Conservation (phyloP, 2,113 vertebrate genomes). For the Pterocles orientalis region DNA sequence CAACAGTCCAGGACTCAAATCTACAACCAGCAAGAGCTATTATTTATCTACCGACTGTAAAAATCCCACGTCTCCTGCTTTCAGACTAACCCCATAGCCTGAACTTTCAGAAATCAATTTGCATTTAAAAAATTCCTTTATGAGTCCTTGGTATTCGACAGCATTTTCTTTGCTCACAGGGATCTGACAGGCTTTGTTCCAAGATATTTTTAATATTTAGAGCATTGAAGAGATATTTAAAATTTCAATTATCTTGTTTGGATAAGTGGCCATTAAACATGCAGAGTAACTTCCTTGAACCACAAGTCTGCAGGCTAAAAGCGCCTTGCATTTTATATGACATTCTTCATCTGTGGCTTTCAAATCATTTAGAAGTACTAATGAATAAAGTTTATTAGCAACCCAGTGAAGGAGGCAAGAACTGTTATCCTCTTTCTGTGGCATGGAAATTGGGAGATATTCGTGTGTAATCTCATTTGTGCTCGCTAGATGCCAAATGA, state of each 20-base stretch:
- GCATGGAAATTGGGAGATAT: slow-evolving; percentile 28
- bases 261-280: slow-evolving; percentile 57
- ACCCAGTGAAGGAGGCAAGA: not conserved
- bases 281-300: slow-evolving; percentile 30
- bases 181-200: slow-evolving; percentile 41
- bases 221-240: slow-evolving; percentile 26
- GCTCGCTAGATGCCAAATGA: not conserved
- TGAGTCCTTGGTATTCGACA: not conserved
- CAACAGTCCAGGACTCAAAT: not conserved
- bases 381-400: slow-evolving; percentile 65
- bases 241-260: slow-evolving; percentile 60
- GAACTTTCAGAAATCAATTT: slow-evolving; percentile 62
- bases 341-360: slow-evolving; percentile 35
- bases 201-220: slow-evolving; percentile 56
- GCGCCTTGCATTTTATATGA: not conserved
- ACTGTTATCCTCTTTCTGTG: slow-evolving; percentile 1
- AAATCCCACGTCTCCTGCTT: not conserved
- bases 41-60: slow-evolving; percentile 37
- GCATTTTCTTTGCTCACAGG: not conserved
- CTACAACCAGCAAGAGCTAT: not conserved
- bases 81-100: not conserved
- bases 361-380: slow-evolving; percentile 53
- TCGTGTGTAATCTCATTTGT: slow-evolving; percentile 33
- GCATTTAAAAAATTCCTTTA: slow-evolving; percentile 43
- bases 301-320: slow-evolving; percentile 49